Base-by-base conservation (phyloP, 2,888 invertebrate species). In the Cenopis cana region DNA sequence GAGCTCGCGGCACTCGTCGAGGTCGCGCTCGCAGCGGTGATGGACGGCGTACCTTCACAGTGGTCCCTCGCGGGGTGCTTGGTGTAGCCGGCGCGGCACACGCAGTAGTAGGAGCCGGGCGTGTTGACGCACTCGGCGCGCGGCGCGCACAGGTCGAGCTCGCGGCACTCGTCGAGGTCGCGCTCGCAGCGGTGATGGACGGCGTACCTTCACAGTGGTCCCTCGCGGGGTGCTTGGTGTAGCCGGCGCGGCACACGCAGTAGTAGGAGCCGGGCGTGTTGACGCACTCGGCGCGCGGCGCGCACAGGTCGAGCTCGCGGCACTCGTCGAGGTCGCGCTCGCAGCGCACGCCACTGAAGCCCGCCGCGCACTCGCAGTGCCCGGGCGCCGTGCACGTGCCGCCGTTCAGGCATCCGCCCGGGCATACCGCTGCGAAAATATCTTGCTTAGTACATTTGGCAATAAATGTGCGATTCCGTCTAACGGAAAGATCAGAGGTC, bases 261-360 rank as follows among this genome's bases (percentile, higher is more conserved):
- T 97, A 96, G 92, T 97, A 97, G 95, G 97, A 97, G 78, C 98
- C 98, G 55, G 97, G 97, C 94, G 96, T 96, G 91, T 98, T 98
- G 88, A 97, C 95, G 90, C 98, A 98, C 68, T 94, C 94, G 65
- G 97, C 97, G 78, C 96, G 95, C 77, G 95, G 94, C 77, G 96
- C 96, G 90, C 98, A 98, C 73, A 95, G 94, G 81, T 95, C 95
- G 76, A 95, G 72, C 65, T 77, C 94, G 18, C 94, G 93, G 91
- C 98, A 98, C 92, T 98, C 98, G 93, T 98, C 97, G 82, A 97
- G 94, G 92, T 98, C 98, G 75, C 96, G 95, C 90, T 98, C 97
- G 93, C 98, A 98, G 82, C 96, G 96, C 79, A 94, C 91, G 73
- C 98, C 98, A 64, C 95, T 95, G 93, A 97, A 98, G 14, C 98